Conservation (phyloP, 2,113 vertebrate genomes). For the Caranx melampygus region DNA sequence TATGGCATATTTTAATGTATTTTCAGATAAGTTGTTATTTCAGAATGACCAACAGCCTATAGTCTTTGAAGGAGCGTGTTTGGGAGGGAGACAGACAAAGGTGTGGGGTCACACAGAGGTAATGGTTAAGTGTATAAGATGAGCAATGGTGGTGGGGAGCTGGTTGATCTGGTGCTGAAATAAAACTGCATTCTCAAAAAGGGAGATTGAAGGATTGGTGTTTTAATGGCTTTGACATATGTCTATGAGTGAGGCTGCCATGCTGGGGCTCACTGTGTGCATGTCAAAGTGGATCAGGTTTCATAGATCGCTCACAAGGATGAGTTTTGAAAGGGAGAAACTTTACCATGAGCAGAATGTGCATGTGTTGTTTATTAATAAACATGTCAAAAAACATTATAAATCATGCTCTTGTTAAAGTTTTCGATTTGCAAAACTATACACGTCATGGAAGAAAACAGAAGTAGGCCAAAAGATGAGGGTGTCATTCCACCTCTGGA, state of each 20-base stretch:
- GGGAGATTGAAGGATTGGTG: constrained; percentile 23
- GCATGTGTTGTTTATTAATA: not conserved
- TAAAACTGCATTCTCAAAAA: constrained; percentile 4
- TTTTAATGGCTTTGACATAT: constrained; percentile 31
- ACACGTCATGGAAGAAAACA: no score
- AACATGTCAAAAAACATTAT: not conserved
- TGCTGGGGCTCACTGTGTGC: constrained; percentile 5
- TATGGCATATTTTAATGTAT: no score
- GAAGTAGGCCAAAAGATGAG: no score
- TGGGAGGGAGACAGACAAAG: not conserved
- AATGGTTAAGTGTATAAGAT: constrained; percentile 38
- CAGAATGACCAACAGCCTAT: not conserved
- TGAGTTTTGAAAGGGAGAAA: constrained; percentile 2
- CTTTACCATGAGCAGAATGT: not conserved
- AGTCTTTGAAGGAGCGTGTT: not conserved
- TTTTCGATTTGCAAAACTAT: not conserved
- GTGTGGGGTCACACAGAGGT: constrained; percentile 18
- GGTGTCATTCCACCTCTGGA: no score
- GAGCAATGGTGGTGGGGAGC: constrained; percentile 17
- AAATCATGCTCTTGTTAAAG: not conserved
- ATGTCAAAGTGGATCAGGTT: constrained; percentile 6
- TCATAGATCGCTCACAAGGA: constrained; percentile 20
- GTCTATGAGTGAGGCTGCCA: not conserved
- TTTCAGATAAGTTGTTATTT: no score
- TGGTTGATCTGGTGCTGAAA: constrained; percentile 11